Evolutionary conservation across 2,113 vertebrate genomes (phyloP), one percentile per base, ranked within the genome.

Genomic region (Centrocercus urophasianus): DNA sequence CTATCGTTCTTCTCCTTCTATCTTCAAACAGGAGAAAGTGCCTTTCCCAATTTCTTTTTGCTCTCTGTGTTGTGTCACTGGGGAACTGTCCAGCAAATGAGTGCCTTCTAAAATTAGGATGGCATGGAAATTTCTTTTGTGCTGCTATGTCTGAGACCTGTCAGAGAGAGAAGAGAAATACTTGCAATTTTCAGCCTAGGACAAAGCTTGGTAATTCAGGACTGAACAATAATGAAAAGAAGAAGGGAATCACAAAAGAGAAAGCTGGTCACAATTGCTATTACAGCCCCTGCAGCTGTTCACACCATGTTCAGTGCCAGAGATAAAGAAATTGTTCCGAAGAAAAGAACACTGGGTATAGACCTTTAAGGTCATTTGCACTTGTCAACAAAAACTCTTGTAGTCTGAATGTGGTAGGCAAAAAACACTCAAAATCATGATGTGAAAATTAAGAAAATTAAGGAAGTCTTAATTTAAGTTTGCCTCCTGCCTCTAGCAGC

Each of bases 251-350:
- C 71, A 69, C 40, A 69, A 69, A 90, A 77, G 30, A 75, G 74
- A 80, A 93, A 64, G 69, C 24, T 74, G 65, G 43, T 82, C 79
- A 75, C 61, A 87, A 22, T 60, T 64, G 20, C 32, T 56, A 8
- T 64, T 83, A 32, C 11, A 60, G 86, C 34, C 66, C 57, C 52
- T 56, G 93, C 94, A 97, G 88, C 95, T 96, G 93, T 86, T 95
- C 86, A 60, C 47, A 56, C 57, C 70, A 34, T n/a, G 30, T 56
- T 77, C 48, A 70, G 88, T 73, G 50, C 27, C 45, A 81, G 54
- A 52, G 43, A 61, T 86, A 93, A 96, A 96, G 83, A 91, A 96
- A 92, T 85, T 45, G 16, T 69, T 47, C 77, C 36, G 38, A 65
- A 78, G 73, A 91, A 54, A 45, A 88, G 83, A 42, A 14, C 48